phyloP scores from a whole-genome alignment of 2,113 vertebrate genomes.

The Colistium nudipinnis region DNA sequence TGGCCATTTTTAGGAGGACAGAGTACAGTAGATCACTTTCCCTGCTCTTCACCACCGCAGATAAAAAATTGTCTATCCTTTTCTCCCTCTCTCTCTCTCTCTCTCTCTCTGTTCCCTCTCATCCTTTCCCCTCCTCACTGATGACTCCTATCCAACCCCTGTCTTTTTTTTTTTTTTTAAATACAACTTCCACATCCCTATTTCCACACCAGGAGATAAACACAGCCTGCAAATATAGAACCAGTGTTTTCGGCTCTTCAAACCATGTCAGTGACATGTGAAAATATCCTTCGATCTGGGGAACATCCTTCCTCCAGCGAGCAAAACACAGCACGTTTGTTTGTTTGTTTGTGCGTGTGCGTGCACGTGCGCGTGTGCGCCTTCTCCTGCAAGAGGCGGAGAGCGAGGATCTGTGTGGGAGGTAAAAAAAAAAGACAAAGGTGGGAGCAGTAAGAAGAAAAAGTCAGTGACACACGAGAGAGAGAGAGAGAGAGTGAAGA shows the following conservation, averaged over 20 bases:
- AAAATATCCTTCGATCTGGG: constrained; percentile 71
- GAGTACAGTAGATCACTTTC: constrained; percentile 57
- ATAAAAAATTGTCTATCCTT: constrained; percentile 20
- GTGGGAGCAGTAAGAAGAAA: constrained; percentile 22
- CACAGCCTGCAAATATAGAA: constrained; percentile 71
- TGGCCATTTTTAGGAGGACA: constrained; percentile 51
- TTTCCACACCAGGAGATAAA: constrained; percentile 72
- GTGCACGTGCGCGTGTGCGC: constrained; percentile 3
- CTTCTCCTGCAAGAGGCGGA: constrained; percentile 38
- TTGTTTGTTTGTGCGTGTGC: constrained; percentile 14
- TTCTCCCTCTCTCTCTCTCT: background rate
- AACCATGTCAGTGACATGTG: constrained; percentile 59
- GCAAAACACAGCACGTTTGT: constrained; percentile 51
- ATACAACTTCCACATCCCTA: constrained; percentile 61
- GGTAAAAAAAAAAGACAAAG: constrained; percentile 49
- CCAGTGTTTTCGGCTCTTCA: constrained; percentile 55
- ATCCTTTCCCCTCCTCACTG: constrained; percentile 24
- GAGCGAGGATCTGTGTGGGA: constrained; percentile 44
- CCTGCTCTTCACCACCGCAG: constrained; percentile 42
- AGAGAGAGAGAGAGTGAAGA: constrained; percentile 23
- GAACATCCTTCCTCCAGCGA: constrained; percentile 72
- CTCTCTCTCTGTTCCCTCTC: constrained; percentile 13
- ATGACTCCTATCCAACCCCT: constrained; percentile 11
- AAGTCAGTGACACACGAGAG: constrained; percentile 41
- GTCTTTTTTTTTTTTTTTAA: constrained; percentile 45